Conservation (phyloP, 2,113 vertebrate species). For the Lathamus discolor region DNA sequence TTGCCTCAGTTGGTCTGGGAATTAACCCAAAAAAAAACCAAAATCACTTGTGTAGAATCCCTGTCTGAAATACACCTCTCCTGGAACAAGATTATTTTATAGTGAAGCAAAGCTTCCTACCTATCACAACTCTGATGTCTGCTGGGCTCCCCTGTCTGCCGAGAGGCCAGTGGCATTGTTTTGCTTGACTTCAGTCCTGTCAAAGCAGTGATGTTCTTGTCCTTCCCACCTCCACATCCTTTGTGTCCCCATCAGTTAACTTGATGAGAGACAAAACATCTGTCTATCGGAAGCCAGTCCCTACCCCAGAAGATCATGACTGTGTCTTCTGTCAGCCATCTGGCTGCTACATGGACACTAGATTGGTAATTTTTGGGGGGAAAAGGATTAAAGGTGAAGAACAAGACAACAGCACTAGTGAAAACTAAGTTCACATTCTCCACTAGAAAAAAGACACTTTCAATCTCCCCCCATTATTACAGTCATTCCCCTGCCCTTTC, state of each 20-base stretch:
- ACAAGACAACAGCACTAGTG: not conserved
- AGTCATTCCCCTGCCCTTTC: not conserved
- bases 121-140: constrained; percentile 64
- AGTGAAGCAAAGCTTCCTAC: not conserved
- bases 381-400: not conserved
- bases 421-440: not conserved
- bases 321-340: constrained; percentile 75
- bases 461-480: not conserved
- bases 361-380: constrained; percentile 41
- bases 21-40: not conserved
- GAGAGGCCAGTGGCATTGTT: constrained; percentile 72
- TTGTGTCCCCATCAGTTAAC: constrained; percentile 64
- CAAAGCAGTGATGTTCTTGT: constrained; percentile 60
- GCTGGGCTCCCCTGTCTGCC: constrained; percentile 69
- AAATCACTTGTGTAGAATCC: not conserved
- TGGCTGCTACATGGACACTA: constrained; percentile 53
- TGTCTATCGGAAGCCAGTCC: constrained; percentile 73
- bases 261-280: not conserved
- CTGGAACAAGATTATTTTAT: not conserved
- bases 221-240: constrained; percentile 64
- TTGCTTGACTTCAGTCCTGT: constrained; percentile 71
- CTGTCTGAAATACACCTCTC: not conserved
- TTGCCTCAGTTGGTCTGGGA: not conserved
- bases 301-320: constrained; percentile 73
- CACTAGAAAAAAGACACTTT: not conserved